Evolutionary conservation across 2,797 vertebrate genomes (phyloP).

Genomic region (Ctenopoma kingsleyae): DNA sequence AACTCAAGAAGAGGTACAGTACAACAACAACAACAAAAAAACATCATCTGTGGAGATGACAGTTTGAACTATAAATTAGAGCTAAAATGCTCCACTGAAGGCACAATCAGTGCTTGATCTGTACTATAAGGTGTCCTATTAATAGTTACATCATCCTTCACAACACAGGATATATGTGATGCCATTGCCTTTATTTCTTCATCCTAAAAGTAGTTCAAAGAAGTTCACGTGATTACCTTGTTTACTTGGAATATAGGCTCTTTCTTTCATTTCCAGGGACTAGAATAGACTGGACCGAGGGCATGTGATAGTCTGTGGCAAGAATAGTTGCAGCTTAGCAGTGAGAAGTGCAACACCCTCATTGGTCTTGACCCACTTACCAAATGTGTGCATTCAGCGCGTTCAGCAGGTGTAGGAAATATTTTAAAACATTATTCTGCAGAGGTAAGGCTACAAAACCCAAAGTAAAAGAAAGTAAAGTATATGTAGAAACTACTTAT

Average conservation of each 20-base stretch:
- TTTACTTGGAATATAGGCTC: slow-evolving; percentile 66
- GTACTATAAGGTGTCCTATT: neutral
- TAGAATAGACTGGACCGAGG: slow-evolving; percentile 67
- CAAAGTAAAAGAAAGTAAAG: slow-evolving; percentile 21
- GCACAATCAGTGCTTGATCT: slow-evolving; percentile 23
- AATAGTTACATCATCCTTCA: slow-evolving; percentile 26
- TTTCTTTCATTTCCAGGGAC: slow-evolving; percentile 65
- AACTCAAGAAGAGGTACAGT: neutral
- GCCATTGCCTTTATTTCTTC: slow-evolving; percentile 27
- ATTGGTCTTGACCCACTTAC: slow-evolving; percentile 80
- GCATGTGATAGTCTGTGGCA: slow-evolving; percentile 69
- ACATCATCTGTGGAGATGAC: neutral
- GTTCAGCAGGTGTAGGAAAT: slow-evolving; percentile 73
- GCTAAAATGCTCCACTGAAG: slow-evolving; percentile 20
- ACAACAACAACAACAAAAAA: slow-evolving; percentile 1
- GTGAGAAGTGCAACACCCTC: slow-evolving; percentile 74
- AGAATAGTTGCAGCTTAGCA: slow-evolving; percentile 81
- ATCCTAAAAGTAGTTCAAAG: slow-evolving; percentile 38
- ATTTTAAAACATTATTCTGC: slow-evolving; percentile 63
- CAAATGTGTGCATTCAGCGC: slow-evolving; percentile 69
- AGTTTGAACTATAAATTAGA: slow-evolving; percentile 6
- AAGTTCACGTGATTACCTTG: slow-evolving; percentile 59
- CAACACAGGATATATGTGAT: slow-evolving; percentile 21
- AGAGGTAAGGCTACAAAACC: slow-evolving; percentile 54
- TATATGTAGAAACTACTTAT: slow-evolving; percentile 7